Evolutionary conservation across 2,113 vertebrate genomes (phyloP), one percentile per base, ranked within the genome.

Genomic region (Accipiter virgatus): DNA sequence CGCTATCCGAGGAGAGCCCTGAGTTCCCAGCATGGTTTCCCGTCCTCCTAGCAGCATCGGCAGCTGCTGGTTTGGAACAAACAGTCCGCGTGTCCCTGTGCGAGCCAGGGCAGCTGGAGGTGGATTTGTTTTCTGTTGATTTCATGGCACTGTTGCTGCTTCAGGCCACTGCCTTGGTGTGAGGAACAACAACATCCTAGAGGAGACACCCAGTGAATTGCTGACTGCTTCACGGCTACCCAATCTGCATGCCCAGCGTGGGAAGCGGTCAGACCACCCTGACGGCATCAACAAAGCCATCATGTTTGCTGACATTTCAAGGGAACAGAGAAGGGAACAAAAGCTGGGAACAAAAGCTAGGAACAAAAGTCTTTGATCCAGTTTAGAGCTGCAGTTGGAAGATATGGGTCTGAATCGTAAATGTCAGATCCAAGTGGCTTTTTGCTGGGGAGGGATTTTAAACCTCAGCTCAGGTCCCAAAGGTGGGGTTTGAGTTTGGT

Each of bases 271-370:
- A 90, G 94, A 96, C 96, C 93, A 97, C 95, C 95, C 96, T 86
- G 87, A 70, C 0, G 8, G 94, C 91, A 81, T 77, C 94, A 74
- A 82, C 89, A 97, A 95, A 97, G 32, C 71, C 84, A 7, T 95
- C 91, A 14, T 96, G 86, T 89, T 95, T 94, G 91, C 97, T 96
- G 95, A 91, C 94, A 96, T 96, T 97, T 97, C 91, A 93, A 90
- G 89, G 79, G 81, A 95, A 70, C 66, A 50, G 83, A 87, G 91
- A 34, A 68, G 27, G 34, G 53, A 55, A 31, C 53, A 55, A 55
- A 55, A 55, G 29, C 53, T 92, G 67, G 53, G 62, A 94, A 90
- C 62, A 81, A 88, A 88, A 48, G 71, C 87, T 71, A 86, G 90
- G 42, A 88, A 83, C 67, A 86, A 61, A 95, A 85, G 78, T 88